A percentile compares a stretch with the other conserved stretches of the same genome.
phyloP scores from a whole-genome alignment of 2,888 invertebrate genomes.

The Polyploca ridens region DNA sequence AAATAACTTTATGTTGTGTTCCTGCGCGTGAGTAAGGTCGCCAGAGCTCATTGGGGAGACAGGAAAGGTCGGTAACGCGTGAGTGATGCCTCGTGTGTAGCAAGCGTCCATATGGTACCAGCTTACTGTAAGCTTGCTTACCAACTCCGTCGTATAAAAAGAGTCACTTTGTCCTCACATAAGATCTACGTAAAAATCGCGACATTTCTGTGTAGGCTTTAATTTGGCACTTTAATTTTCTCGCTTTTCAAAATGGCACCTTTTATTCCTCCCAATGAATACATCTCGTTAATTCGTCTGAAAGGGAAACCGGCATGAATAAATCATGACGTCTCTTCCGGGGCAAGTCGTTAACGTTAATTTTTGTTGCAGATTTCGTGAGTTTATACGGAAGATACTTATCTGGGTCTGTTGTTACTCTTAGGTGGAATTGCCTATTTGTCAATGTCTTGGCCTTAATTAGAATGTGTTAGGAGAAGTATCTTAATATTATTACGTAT shows the following conservation, averaged over 20 bases:
- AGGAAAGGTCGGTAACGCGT: no score
- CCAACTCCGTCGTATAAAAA: no score
- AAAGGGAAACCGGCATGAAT: slow-evolving; percentile 51
- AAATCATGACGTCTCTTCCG: slow-evolving; percentile 55
- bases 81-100: no score
- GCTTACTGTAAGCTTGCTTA: no score
- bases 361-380: slow-evolving; percentile 25
- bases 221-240: neutral
- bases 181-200: neutral
- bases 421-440: neutral
- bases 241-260: slow-evolving; percentile 38
- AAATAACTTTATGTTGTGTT: no score
- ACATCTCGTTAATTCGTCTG: slow-evolving; percentile 51
- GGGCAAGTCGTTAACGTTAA: slow-evolving; percentile 34
- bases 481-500: neutral
- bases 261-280: slow-evolving; percentile 47
- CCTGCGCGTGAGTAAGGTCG: no score
- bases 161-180: neutral
- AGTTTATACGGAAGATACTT: neutral
- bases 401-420: neutral
- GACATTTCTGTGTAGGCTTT: neutral
- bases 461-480: neutral
- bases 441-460: neutral
- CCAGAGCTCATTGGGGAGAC: no score
- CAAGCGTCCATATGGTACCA: no score